A percentile compares a stretch with the other conserved stretches of the same genome.
Evolutionary conservation across 2,113 vertebrate species (phyloP).

Genomic region (Apistogramma diplotaenia): DNA sequence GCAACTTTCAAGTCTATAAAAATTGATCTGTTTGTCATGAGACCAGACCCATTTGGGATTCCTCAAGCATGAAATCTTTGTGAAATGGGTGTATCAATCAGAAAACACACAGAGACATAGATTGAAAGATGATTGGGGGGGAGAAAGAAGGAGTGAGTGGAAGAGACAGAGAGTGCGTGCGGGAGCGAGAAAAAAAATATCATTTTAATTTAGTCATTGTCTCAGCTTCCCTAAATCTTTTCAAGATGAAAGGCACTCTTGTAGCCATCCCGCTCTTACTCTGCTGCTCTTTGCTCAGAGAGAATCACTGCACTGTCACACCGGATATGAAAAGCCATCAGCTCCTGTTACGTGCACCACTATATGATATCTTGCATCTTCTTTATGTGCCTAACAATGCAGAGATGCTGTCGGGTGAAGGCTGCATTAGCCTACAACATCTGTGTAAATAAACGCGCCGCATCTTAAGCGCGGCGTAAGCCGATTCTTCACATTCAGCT

Average conservation of each 20-base stretch:
- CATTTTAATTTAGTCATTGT: slow-evolving; percentile 72
- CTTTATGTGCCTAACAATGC: slow-evolving; percentile 25
- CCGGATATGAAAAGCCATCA: slow-evolving; percentile 36
- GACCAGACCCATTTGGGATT: slow-evolving; percentile 76
- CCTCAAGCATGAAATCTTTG: slow-evolving; percentile 78
- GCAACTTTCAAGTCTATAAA: slow-evolving; percentile 82
- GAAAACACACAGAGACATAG: slow-evolving; percentile 65
- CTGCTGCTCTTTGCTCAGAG: background rate
- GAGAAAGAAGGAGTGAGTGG: slow-evolving; percentile 13
- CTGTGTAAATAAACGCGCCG: slow-evolving; percentile 4
- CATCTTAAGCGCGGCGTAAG: background rate
- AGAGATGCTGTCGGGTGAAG: background rate
- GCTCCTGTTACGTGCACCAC: slow-evolving; percentile 18
- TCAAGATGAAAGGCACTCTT: slow-evolving; percentile 18
- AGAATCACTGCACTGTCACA: background rate
- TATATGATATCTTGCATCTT: slow-evolving; percentile 24
- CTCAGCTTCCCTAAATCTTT: slow-evolving; percentile 53
- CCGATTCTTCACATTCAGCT: slow-evolving; percentile 4
- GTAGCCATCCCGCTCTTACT: background rate
- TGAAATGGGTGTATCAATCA: slow-evolving; percentile 81
- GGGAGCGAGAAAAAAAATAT: background rate
- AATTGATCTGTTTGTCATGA: slow-evolving; percentile 83
- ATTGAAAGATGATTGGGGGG: slow-evolving; percentile 66
- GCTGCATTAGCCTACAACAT: background rate
- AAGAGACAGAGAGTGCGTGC: background rate